Evolutionary conservation across 1,140 invertebrate genomes (phyloP), one percentile per base, ranked within the genome.

Genomic region (Macrosteles quadrilineatus): DNA sequence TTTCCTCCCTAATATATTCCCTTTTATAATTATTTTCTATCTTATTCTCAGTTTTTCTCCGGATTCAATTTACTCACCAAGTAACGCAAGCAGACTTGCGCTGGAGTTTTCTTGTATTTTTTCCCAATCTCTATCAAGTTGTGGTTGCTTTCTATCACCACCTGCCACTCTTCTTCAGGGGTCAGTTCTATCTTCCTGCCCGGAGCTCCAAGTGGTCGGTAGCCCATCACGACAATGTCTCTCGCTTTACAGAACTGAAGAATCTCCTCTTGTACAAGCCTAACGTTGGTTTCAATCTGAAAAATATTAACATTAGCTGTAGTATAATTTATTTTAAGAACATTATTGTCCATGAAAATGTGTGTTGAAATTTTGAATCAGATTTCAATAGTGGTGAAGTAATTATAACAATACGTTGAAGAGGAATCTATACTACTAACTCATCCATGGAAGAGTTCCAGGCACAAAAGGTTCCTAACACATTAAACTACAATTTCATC

Each of bases 211-310:
- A 50, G 47, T 21, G 47, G 47, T 11, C 47, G 4, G n/a, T 50
- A 50, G n/a, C 47, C 47, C 47, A 50, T 50, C 47, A 50, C 47
- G 4, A 21, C 47, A 50, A 50, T 21, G n/a, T 50, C n/a, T 50
- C n/a, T 17, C 6, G 4, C 47, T 21, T 50, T 6, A n/a, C 47
- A 50, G 47, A 50, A 50, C 47, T 50, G 47, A 21, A 50, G 4
- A 17, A 50, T 4, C 47, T 50, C 14, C n/a, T 4, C 3, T 21
- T 50, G 47, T n/a, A 21, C 14, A 17, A 50, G 47, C 47, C 47
- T 50, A 19, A 50, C 47, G 4, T 17, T 19, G 21, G 14, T 4
- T 21, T 50, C 47, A 9, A 50, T 50, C 47, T 50, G n/a, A 50
- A 19, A 50, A 17, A 50, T 17, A 40, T 17, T 9, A 40, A 40